Percentiles rank a stretch among this genome's conserved stretches.
phyloP scores from a whole-genome alignment of 1,140 invertebrate genomes.

The Tetramorium alpestre region DNA sequence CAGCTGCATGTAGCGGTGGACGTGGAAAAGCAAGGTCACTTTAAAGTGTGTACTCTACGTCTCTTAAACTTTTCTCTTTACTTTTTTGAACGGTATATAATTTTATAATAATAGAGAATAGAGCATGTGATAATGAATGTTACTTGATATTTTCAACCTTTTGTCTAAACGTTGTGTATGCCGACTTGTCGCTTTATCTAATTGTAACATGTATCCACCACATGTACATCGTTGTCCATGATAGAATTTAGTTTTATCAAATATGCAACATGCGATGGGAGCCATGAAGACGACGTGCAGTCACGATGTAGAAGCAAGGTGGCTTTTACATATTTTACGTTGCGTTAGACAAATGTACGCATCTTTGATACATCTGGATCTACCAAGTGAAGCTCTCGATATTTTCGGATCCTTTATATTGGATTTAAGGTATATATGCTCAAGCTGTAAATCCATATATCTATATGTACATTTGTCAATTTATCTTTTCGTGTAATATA shows the following conservation, averaged over 20 bases:
- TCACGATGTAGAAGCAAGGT: conserved; percentile 87
- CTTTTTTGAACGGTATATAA: no score
- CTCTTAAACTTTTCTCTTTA: conserved; percentile 21
- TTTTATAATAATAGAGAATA: background rate
- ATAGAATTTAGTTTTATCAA: conserved; percentile 81
- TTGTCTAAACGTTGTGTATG: no score
- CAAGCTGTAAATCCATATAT: no score
- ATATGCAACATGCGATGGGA: conserved; percentile 82
- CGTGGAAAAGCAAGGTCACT: conserved; percentile 89
- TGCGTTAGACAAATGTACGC: conserved; percentile 90
- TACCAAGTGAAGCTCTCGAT: conserved; percentile 93
- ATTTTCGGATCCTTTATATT: conserved; percentile 94
- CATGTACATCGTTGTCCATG: conserved; percentile 12
- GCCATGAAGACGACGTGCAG: conserved; percentile 83
- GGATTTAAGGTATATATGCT: conserved; percentile 88
- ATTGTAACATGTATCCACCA: background rate
- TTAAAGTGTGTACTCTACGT: conserved; percentile 87
- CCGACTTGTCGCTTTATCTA: background rate
- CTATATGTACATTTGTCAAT: conserved; percentile 6
- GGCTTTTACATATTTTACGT: conserved; percentile 93
- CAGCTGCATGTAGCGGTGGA: conserved; percentile 92
- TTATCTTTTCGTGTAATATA: conserved; percentile 70
- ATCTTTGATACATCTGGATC: conserved; percentile 90
- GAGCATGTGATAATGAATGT: no score
- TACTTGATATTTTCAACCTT: no score